phyloP scores from a whole-genome alignment of 2,797 vertebrate genomes.

The Rhabdophis nuchalis region DNA sequence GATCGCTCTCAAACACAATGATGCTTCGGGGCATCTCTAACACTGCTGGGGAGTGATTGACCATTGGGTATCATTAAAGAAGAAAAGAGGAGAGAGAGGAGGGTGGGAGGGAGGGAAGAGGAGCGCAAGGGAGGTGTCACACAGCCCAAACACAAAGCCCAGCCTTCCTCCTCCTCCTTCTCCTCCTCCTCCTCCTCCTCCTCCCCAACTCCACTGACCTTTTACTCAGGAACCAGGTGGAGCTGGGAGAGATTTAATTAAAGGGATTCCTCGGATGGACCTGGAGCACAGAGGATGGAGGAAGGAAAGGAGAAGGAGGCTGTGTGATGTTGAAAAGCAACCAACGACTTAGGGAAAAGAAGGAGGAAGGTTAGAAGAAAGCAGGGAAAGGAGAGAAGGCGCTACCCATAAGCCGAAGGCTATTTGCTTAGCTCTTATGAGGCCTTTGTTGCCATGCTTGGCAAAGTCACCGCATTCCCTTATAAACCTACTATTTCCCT shows the following conservation, averaged over 20 bases:
- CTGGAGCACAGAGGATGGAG: slow-evolving; percentile 76
- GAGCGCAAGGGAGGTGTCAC: neutral
- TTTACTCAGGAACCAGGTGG: slow-evolving; percentile 94
- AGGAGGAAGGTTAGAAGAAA: slow-evolving; percentile 32
- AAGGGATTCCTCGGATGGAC: slow-evolving; percentile 89
- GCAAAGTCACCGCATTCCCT: slow-evolving; percentile 38
- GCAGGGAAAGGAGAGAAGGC: slow-evolving; percentile 52
- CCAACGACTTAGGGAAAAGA: slow-evolving; percentile 8
- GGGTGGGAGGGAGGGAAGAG: slow-evolving; percentile 41
- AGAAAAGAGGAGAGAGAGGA: slow-evolving; percentile 57
- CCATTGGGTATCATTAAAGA: slow-evolving; percentile 93
- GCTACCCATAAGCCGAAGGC: slow-evolving; percentile 75
- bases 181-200: no score
- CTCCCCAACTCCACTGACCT: slow-evolving; percentile 87
- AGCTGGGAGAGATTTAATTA: slow-evolving; percentile 91
- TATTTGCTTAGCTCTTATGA: slow-evolving; percentile 84
- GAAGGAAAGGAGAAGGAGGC: slow-evolving; percentile 52
- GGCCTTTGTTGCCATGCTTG: slow-evolving; percentile 75
- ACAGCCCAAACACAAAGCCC: slow-evolving; percentile 16
- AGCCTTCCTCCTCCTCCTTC: slow-evolving; percentile 66
- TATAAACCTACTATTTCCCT: slow-evolving; percentile 55
- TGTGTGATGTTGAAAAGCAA: slow-evolving; percentile 42
- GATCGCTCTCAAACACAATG: slow-evolving; percentile 83
- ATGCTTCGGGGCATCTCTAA: slow-evolving; percentile 87
- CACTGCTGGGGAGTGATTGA: slow-evolving; percentile 88